Evolutionary conservation across 2,113 vertebrate genomes (phyloP).

Genomic region (Lipotes vexillifer): DNA sequence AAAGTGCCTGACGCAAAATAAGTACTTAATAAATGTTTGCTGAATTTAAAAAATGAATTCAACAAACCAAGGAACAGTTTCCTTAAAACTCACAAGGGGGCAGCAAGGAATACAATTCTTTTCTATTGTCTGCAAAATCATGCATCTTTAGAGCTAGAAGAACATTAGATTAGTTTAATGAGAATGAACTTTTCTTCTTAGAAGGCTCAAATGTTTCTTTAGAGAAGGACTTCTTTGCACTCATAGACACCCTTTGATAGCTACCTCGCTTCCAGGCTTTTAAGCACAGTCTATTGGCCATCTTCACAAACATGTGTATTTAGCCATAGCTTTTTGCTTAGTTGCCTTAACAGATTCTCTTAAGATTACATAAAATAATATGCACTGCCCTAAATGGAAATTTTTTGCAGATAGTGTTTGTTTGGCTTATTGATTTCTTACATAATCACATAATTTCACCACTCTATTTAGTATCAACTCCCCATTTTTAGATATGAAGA

Average conservation of each 20-base stretch:
- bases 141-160: not conserved
- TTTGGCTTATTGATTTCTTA: not conserved
- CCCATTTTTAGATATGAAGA: not conserved
- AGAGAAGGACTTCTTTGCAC: not conserved
- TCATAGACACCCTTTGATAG: not conserved
- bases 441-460: not conserved
- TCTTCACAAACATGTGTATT: not conserved
- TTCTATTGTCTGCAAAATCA: not conserved
- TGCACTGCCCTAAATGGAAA: not conserved
- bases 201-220: not conserved
- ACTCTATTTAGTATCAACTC: not conserved
- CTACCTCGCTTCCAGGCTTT: not conserved
- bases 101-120: conserved; percentile 38
- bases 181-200: not conserved
- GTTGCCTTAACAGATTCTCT: not conserved
- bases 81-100: conserved; percentile 53
- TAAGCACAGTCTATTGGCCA: not conserved
- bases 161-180: not conserved
- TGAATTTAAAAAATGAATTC: not conserved
- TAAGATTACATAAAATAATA: not conserved
- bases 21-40: not conserved
- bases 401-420: not conserved
- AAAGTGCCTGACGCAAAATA: not conserved
- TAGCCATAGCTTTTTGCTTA: not conserved
- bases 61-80: conserved; percentile 34